Evolutionary conservation across 2,113 vertebrate genomes (phyloP), one percentile per base, ranked within the genome.

Genomic region (Elanoides forficatus): DNA sequence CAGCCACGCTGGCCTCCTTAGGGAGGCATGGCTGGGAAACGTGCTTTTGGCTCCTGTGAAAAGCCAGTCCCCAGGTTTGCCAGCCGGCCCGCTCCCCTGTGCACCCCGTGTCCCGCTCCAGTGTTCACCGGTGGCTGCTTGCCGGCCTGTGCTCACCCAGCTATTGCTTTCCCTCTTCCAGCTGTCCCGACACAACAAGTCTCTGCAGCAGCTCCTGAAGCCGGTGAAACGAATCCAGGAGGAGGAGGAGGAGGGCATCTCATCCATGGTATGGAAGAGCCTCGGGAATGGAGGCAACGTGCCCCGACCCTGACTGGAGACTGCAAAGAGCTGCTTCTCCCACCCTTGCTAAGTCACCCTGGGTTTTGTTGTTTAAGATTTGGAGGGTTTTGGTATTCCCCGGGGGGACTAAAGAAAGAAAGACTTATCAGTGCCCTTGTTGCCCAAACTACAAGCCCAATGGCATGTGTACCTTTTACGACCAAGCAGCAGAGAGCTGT

Each of bases 211-310:
- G 89, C 98, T 99, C 91, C 98, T 99, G 96, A 99, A 99, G 89
- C 98, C 99, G 0, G 98, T 95, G 42, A 99, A 98, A 96, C 98
- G 99, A 58, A 98, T 97, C 72, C 98, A 99, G 93, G 99, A 99
- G 89, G 99, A 99, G 38, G 99, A 99, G n/a, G 99, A 99, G 4
- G 99, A 99, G 63, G 98, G 99, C n/a, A 99, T 99, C 96, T 99
- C 99, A 13, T 99, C 99, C 88, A 99, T 99, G 99, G 99, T 99
- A 98, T 13, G 92, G 89, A 26, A 22, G 8, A 7, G 7, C 32
- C 40, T 55, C 0, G 1, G 45, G 62, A 36, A 7, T 1, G 13
- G 26, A 42, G 58, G 25, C 80, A 7, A 5, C 3, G 42, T 0
- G 0, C 73, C 53, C 86, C 6, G 2, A 17, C 36, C 52, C 40